Base-by-base conservation (phyloP, 2,113 vertebrate genomes). In the Cercocebus atys region DNA sequence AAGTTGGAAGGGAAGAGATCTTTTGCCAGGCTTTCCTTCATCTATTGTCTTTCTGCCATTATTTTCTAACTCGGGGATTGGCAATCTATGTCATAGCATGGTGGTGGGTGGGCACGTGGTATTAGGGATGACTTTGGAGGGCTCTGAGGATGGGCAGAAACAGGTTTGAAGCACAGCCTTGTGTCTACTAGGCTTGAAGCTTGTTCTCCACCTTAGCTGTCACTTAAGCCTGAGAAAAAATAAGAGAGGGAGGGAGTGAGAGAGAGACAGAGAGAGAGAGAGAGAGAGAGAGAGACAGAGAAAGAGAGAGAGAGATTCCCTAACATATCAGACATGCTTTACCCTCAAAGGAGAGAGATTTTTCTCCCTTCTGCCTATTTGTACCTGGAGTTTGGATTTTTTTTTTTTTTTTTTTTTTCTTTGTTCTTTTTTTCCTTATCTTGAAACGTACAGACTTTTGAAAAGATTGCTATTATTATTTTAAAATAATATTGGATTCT, bases 311-410 rank as follows among this genome's bases (percentile, higher is more conserved):
- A 4, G 23, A 30, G 20, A 35, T 17, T 50, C 47, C 61, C 20
- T 14, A 6, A 1, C 9, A 9, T 4, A 0, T 3, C 16, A 27
- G 7, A 27, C 40, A 1, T 1, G 22, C 30, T n/a, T 9, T 32
- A 17, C 8, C 18, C 30, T 64, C 64, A 8, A 4, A 13, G 73
- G 78, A 68, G 10, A 83, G 6, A 55, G 10, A 16, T 45, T 38
- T 59, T 43, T 80, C 45, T 47, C n/a, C 30, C 14, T n/a, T 32
- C 30, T 6, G 4, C 20, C 18, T 66, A 22, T 32, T 32, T 8
- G 5, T 11, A 16, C 5, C 9, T 8, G 52, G 18, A 47, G 12
- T 14, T 43, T 55, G 8, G 7, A 25, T 94, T 66, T 27, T n/a
- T 30, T 23, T 25, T 47, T 11, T 47, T 14, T 14, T 50, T 50